A percentile compares a stretch with the other conserved stretches of the same genome.
Conservation (phyloP, 2,888 invertebrate genomes). For the Dynastes tityus region DNA sequence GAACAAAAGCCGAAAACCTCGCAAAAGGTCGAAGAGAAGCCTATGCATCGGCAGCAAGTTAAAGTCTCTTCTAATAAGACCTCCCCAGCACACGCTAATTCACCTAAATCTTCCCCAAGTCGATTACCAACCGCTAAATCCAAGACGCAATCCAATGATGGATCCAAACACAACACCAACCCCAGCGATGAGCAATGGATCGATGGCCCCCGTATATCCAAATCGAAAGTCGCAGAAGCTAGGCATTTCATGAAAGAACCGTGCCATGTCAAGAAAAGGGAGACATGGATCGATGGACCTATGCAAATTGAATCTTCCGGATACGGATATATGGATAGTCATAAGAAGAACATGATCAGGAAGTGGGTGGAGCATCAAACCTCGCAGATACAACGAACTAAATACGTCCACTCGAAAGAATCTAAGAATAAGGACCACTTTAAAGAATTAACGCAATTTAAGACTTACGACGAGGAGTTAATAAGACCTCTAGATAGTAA, state of each 20-base stretch:
- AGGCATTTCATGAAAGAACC: conserved; percentile 86
- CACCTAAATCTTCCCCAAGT: conserved; percentile 75
- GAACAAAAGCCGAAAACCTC: conserved; percentile 72
- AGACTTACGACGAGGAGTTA: conserved; percentile 74
- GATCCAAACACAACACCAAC: conserved; percentile 70
- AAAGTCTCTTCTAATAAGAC: conserved; percentile 69
- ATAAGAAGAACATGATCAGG: conserved; percentile 93
- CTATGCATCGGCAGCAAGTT: conserved; percentile 73
- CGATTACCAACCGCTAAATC: conserved; percentile 63
- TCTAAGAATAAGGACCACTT: conserved; percentile 67
- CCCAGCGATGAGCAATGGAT: conserved; percentile 95
- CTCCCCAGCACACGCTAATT: conserved; percentile 71
- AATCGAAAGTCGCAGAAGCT: conserved; percentile 87
- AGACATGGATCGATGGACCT: conserved; percentile 97
- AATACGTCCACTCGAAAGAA: conserved; percentile 53
- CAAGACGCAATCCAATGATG: conserved; percentile 72
- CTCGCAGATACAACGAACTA: conserved; percentile 72
- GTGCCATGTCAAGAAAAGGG: conserved; percentile 84
- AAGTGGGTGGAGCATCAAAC: conserved; percentile 96
- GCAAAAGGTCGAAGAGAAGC: conserved; percentile 72
- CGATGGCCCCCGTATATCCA: conserved; percentile 93
- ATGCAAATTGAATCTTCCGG: conserved; percentile 79
- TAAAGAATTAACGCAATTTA: conserved; percentile 78
- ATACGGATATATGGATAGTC: conserved; percentile 93
- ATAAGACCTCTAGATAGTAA: conserved; percentile 72